phyloP scores from a whole-genome alignment of 1,140 invertebrate genomes.

The Cotesia chilonis region DNA sequence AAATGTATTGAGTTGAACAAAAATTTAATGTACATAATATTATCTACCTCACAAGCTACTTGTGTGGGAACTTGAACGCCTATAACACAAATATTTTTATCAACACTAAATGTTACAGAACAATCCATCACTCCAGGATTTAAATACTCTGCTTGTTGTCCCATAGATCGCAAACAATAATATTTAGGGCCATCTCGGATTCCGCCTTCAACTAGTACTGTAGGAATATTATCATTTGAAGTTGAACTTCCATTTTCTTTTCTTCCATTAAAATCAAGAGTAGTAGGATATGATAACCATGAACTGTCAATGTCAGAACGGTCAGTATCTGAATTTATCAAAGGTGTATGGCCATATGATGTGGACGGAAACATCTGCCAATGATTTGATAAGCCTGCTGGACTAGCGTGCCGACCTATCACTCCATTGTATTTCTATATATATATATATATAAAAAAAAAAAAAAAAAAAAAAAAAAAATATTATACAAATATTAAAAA shows the following conservation, averaged over 20 bases:
- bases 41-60: conserved; percentile 45
- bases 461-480: background rate
- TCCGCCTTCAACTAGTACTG: conserved; percentile 19
- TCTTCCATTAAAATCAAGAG: background rate
- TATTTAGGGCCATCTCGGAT: conserved; percentile 48
- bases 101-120: conserved; percentile 78
- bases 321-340: background rate
- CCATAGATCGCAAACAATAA: conserved; percentile 72
- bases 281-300: conserved; percentile 15
- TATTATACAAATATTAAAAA: background rate
- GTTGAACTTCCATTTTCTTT: conserved; percentile 18
- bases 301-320: conserved; percentile 6
- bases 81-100: conserved; percentile 79
- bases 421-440: conserved; percentile 10
- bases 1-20: conserved; percentile 11
- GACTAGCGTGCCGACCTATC: background rate
- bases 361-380: conserved; percentile 13
- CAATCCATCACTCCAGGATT: conserved; percentile 79
- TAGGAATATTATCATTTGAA: conserved; percentile 9
- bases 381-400: background rate
- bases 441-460: background rate
- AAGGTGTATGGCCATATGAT: background rate
- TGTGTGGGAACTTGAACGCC: conserved; percentile 71
- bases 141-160: conserved; percentile 72
- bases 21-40: conserved; percentile 8